Evolutionary conservation across 2,113 vertebrate species (phyloP).

Genomic region (Calidris pugnax): DNA sequence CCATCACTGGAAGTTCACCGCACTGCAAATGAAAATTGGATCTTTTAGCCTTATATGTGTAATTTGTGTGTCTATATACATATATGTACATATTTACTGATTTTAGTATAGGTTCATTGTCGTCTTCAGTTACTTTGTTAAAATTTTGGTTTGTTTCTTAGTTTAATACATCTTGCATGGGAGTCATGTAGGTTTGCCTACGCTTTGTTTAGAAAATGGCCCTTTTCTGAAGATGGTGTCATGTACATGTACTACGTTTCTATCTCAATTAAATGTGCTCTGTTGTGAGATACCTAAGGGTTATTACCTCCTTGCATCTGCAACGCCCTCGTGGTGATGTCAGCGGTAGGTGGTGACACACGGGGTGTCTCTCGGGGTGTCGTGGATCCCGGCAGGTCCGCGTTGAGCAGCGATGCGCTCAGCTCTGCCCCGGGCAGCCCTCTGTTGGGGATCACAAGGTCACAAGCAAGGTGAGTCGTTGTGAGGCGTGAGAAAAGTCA

Average conservation of each 20-base stretch:
- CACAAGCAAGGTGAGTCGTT: rapidly evolving
- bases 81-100: background rate
- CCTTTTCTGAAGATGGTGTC: background rate
- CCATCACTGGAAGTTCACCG: background rate
- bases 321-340: rapidly evolving
- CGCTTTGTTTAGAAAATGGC: background rate
- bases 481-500: background rate
- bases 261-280: background rate
- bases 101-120: background rate
- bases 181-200: background rate
- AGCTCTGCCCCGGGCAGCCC: background rate
- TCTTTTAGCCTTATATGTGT: background rate
- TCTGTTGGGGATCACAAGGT: background rate
- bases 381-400: background rate
- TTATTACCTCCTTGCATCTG: background rate
- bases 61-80: background rate
- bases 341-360: background rate
- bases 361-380: background rate
- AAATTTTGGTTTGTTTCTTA: background rate
- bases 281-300: background rate
- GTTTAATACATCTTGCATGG: background rate
- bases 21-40: background rate
- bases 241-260: rapidly evolving
- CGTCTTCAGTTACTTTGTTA: background rate
- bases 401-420: background rate